Evolutionary conservation across 1,140 invertebrate genomes (phyloP).

Genomic region (Diabrotica undecimpunctata): DNA sequence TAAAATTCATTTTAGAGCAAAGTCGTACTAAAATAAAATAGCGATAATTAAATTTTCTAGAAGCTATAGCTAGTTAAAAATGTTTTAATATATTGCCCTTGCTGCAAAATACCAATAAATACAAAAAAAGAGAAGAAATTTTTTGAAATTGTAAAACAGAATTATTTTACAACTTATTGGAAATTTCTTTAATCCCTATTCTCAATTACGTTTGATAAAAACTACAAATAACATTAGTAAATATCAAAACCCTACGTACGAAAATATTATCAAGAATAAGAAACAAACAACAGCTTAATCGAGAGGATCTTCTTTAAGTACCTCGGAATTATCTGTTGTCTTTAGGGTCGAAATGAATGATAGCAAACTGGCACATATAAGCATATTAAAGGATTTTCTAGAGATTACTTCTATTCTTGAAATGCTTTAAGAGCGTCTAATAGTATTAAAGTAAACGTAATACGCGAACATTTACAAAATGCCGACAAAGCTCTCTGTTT

Average conservation of each 20-base stretch:
- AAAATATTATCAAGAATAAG: background rate
- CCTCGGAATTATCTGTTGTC: too few species aligned
- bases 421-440: constrained; percentile 8
- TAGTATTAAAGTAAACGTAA: constrained; percentile 11
- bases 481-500: background rate
- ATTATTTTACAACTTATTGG: too few species aligned
- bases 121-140: too few species aligned
- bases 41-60: too few species aligned
- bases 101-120: too few species aligned
- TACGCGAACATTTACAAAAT: background rate
- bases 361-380: constrained; percentile 2
- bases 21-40: too few species aligned
- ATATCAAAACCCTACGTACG: background rate
- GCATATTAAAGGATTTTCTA: constrained; percentile 9
- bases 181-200: too few species aligned
- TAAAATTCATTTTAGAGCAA: too few species aligned
- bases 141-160: too few species aligned
- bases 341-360: background rate
- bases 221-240: background rate
- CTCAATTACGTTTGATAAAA: background rate
- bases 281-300: background rate
- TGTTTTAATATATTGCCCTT: too few species aligned
- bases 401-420: constrained; percentile 13
- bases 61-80: too few species aligned
- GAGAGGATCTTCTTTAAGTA: background rate